phyloP scores from a whole-genome alignment of 1,140 invertebrate species.

The Drosophila asahinai region DNA sequence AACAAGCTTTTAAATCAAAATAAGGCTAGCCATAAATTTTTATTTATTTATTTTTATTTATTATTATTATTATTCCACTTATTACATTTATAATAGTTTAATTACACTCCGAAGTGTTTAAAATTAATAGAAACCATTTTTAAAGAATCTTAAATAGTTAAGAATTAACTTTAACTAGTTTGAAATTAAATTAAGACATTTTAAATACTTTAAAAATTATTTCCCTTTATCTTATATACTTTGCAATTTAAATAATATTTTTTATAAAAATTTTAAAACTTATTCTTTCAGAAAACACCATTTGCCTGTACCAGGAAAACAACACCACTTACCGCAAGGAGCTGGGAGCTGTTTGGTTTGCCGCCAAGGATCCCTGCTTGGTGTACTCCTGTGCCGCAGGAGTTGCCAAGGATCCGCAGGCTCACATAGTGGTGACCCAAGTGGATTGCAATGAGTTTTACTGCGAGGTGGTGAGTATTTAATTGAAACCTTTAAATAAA shows the following conservation, averaged over 20 bases:
- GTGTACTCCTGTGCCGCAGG: slow-evolving; percentile 71
- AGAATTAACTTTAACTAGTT: too few species aligned
- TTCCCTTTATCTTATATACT: too few species aligned
- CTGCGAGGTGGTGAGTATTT: slow-evolving; percentile 75
- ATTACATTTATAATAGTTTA: too few species aligned
- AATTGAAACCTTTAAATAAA: neutral
- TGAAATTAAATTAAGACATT: too few species aligned
- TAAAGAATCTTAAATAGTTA: too few species aligned
- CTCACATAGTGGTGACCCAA: slow-evolving; percentile 68
- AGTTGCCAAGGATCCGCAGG: slow-evolving; percentile 47
- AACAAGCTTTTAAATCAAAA: neutral
- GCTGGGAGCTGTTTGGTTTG: slow-evolving; percentile 71
- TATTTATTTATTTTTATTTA: too few species aligned
- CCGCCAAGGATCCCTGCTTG: slow-evolving; percentile 56
- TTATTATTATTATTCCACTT: too few species aligned
- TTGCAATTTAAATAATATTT: too few species aligned
- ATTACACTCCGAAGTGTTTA: too few species aligned
- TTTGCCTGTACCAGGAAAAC: slow-evolving; percentile 60
- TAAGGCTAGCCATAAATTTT: neutral
- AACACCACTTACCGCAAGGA: slow-evolving; percentile 63
- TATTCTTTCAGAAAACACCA: slow-evolving; percentile 30
- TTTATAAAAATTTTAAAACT: too few species aligned
- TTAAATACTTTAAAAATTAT: neutral
- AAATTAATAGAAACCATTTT: too few species aligned
- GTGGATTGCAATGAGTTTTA: slow-evolving; percentile 81